Conservation (phyloP, 1,140 invertebrate species). For the Lutraria rhynchaena region DNA sequence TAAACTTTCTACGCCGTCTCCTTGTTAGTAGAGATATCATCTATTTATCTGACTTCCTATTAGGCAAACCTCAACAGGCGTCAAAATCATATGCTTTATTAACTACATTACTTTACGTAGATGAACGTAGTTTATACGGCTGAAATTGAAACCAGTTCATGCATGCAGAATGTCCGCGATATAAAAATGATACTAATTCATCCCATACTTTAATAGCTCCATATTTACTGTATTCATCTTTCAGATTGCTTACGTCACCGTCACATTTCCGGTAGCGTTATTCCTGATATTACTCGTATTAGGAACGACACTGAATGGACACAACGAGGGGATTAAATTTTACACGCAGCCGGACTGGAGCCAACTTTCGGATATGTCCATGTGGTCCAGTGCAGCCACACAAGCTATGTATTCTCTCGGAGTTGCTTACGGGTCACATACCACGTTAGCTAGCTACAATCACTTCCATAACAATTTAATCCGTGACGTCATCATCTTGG, state of each 20-base stretch:
- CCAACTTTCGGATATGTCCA: conserved; percentile 60
- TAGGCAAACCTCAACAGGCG: too few relatives aligned
- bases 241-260: conserved; percentile 90
- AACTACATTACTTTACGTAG: too few relatives aligned
- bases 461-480: conserved; percentile 23
- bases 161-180: too few relatives aligned
- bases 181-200: too few relatives aligned
- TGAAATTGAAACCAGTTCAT: too few relatives aligned
- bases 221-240: conserved; percentile 37
- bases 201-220: too few relatives aligned
- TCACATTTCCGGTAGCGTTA: conserved; percentile 92
- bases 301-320: conserved; percentile 90
- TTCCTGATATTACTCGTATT: conserved; percentile 90
- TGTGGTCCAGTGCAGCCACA: conserved; percentile 40
- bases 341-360: conserved; percentile 75
- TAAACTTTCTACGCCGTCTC: too few relatives aligned
- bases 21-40: too few relatives aligned
- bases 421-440: conserved; percentile 19
- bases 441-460: conserved; percentile 30
- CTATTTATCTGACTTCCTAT: too few relatives aligned
- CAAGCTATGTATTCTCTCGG: conserved; percentile 48
- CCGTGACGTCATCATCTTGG: conserved; percentile 25
- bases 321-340: conserved; percentile 89
- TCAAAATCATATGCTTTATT: too few relatives aligned
- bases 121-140: too few relatives aligned